These are phyloP conservation scores for Pseudeuparius sepicola DNA, from an alignment of 2,888 invertebrate genomes.

Conservation along the genomic window DNA sequence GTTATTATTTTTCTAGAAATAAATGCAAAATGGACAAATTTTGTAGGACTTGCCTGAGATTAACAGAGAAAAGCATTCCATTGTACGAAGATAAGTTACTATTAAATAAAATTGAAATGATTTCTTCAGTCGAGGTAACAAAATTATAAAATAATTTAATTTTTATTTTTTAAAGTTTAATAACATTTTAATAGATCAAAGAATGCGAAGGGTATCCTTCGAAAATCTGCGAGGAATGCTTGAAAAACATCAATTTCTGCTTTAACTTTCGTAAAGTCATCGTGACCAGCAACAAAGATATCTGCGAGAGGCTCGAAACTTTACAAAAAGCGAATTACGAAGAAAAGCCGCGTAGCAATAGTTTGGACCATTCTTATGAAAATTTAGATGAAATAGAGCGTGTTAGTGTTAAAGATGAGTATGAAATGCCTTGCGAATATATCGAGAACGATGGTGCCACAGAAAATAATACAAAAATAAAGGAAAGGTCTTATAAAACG, in stretches of 20 bases:
- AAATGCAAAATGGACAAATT: too few relatives aligned
- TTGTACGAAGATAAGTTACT: slow-evolving; percentile 22
- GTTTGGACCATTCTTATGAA: too few relatives aligned
- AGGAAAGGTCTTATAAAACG: too few relatives aligned
- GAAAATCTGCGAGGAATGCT: slow-evolving; percentile 29
- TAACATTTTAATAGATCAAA: slow-evolving; percentile 20
- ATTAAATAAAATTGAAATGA: slow-evolving; percentile 27
- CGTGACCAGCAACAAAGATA: slow-evolving; percentile 26
- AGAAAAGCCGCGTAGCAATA: slow-evolving; percentile 18
- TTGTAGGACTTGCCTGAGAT: slow-evolving; percentile 28
- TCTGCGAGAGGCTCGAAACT: slow-evolving; percentile 21
- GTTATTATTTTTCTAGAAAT: too few relatives aligned
- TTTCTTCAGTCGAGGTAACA: slow-evolving; percentile 29
- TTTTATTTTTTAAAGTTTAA: slow-evolving; percentile 3
- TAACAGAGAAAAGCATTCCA: slow-evolving; percentile 19
- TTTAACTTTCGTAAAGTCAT: slow-evolving; percentile 31
- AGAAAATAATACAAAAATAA: too few relatives aligned
- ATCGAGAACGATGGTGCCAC: too few relatives aligned
- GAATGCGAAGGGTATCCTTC: slow-evolving; percentile 23
- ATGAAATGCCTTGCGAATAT: too few relatives aligned
- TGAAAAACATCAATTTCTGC: slow-evolving; percentile 27
- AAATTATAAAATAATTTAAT: slow-evolving; percentile 13
- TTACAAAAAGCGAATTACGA: slow-evolving; percentile 19
- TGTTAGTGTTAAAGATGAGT: too few relatives aligned
- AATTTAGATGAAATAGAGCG: too few relatives aligned